These are phyloP conservation scores for Drepana arcuata DNA, from an alignment of 1,140 invertebrate species.

Conservation along the genomic window DNA sequence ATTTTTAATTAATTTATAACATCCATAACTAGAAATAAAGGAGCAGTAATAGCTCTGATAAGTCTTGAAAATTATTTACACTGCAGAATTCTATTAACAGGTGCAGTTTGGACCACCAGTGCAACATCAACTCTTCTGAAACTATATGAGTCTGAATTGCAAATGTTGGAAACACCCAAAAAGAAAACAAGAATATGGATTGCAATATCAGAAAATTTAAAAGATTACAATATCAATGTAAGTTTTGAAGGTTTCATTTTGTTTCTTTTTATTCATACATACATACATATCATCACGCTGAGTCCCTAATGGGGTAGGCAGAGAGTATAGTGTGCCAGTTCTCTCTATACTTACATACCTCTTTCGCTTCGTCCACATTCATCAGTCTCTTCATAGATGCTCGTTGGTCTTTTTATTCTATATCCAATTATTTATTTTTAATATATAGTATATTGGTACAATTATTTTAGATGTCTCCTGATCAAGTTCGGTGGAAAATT, in stretches of 20 bases:
- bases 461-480: conserved; percentile 22
- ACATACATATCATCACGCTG: no score
- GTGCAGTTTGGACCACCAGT: conserved; percentile 30
- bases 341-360: no score
- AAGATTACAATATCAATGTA: conserved; percentile 29
- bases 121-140: conserved; percentile 24
- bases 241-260: no score
- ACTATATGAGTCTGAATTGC: conserved; percentile 31
- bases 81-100: conserved; percentile 9
- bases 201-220: conserved; percentile 30
- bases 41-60: no score
- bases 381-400: no score
- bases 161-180: conserved; percentile 33
- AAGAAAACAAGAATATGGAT: conserved; percentile 37
- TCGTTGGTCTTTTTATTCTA: not conserved
- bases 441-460: not conserved
- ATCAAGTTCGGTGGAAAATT: conserved; percentile 36
- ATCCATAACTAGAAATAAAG: no score
- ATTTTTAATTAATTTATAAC: not conserved
- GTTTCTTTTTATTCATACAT: no score
- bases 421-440: not conserved
- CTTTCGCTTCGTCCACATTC: no score
- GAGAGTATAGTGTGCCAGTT: no score
- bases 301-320: no score
- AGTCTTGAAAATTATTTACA: not conserved